Percentiles rank a stretch among this genome's conserved stretches.
Evolutionary conservation across 2,797 vertebrate species (phyloP).

Genomic region (Typhlichthys subterraneus): DNA sequence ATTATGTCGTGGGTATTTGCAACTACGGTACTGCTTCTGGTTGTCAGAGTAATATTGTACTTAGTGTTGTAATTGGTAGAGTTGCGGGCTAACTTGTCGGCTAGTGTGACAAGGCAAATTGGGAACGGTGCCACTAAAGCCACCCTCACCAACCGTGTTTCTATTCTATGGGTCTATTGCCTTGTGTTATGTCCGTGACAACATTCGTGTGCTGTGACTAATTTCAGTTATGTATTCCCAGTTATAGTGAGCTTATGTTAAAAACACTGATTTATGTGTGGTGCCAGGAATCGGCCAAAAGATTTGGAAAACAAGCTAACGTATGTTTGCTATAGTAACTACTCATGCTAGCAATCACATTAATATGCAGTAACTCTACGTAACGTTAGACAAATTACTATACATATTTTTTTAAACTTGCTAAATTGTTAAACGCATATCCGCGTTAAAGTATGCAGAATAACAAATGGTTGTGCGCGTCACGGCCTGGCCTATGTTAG

Average conservation of each 20-base stretch:
- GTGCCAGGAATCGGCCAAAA: constrained; percentile 8
- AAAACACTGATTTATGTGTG: background rate
- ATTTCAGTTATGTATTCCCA: no score
- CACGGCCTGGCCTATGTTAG: constrained; percentile 45
- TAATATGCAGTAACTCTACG: no score
- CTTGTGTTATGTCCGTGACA: background rate
- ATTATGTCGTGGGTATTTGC: background rate
- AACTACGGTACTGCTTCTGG: background rate
- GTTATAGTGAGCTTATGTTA: background rate
- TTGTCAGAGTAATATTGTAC: background rate
- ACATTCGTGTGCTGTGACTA: background rate
- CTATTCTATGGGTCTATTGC: background rate
- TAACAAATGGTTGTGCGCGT: background rate
- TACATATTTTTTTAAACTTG: no score
- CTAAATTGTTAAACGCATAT: background rate
- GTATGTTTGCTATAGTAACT: constrained; percentile 35
- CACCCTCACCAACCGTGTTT: background rate
- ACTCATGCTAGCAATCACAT: constrained; percentile 14
- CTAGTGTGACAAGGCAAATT: constrained; percentile 66
- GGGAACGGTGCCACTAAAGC: constrained; percentile 15
- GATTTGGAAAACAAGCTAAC: constrained; percentile 63
- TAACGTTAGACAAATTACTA: no score
- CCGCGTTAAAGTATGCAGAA: background rate
- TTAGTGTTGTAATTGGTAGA: no score
- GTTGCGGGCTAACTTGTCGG: constrained; percentile 36